Conservation (phyloP, 1,140 invertebrate genomes). For the Ceratosolen fusciceps region DNA sequence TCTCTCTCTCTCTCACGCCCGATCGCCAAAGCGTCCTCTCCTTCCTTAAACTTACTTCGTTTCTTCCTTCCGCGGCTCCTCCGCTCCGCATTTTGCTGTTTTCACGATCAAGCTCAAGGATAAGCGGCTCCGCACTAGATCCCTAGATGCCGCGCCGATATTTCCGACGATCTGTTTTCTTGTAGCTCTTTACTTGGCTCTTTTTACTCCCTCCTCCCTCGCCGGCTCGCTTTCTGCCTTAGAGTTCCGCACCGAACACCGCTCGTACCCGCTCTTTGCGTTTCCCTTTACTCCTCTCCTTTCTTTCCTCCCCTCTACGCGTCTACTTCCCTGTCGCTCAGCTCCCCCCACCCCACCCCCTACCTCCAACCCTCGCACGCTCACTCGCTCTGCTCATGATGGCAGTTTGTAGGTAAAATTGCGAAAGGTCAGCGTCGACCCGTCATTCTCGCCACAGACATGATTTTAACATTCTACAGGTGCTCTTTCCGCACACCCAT, state of each 20-base stretch:
- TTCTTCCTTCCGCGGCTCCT: slow-evolving; percentile 11
- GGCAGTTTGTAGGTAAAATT: not conserved
- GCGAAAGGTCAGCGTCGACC: not conserved
- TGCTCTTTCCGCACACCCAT: too few species aligned
- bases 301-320: too few species aligned
- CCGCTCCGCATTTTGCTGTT: slow-evolving; percentile 9
- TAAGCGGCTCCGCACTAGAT: slow-evolving; percentile 36
- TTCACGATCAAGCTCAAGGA: slow-evolving; percentile 64
- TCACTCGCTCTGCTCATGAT: not conserved
- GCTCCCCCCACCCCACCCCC: not conserved
- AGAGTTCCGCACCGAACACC: too few species aligned
- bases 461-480: too few species aligned
- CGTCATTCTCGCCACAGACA: not conserved
- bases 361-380: not conserved
- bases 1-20: not conserved
- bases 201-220: too few species aligned
- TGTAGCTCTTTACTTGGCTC: slow-evolving; percentile 30
- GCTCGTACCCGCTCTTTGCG: too few species aligned
- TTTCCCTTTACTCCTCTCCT: too few species aligned
- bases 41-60: slow-evolving; percentile 6
- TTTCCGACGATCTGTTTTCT: slow-evolving; percentile 48
- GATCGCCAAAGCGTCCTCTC: not conserved
- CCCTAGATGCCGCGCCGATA: slow-evolving; percentile 52
- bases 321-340: too few species aligned
- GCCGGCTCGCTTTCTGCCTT: too few species aligned